Evolutionary conservation across 2,797 vertebrate genomes (phyloP).

Genomic region (Lithobates sylvaticus): DNA sequence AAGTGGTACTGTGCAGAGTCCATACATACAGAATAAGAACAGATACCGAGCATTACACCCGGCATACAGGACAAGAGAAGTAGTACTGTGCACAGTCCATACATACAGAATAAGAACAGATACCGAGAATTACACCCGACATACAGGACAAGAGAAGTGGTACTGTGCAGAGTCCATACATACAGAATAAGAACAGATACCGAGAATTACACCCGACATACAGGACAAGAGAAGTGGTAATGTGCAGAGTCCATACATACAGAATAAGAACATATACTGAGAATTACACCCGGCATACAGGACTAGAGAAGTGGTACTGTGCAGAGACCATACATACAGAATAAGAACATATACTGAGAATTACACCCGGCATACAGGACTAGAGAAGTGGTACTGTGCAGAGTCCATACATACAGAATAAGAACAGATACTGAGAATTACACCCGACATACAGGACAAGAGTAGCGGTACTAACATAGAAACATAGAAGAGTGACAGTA

Average conservation of each 20-base stretch:
- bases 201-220: not conserved
- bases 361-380: not conserved
- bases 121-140: not conserved
- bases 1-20: too few species aligned
- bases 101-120: not conserved
- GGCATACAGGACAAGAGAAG: not conserved
- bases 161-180: not conserved
- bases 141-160: not conserved
- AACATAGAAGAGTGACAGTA: too few species aligned
- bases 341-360: not conserved
- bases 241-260: too few species aligned
- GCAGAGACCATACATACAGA: too few species aligned
- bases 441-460: not conserved
- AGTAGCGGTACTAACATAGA: not conserved
- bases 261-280: not conserved
- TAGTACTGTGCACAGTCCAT: not conserved
- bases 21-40: not conserved
- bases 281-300: not conserved
- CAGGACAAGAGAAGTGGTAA: not conserved
- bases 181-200: not conserved
- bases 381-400: too few species aligned
- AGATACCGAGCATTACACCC: not conserved
- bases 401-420: too few species aligned
- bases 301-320: too few species aligned
- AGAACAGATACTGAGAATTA: too few species aligned